phyloP scores from a whole-genome alignment of 2,888 invertebrate species.

The Drosophila affinis region DNA sequence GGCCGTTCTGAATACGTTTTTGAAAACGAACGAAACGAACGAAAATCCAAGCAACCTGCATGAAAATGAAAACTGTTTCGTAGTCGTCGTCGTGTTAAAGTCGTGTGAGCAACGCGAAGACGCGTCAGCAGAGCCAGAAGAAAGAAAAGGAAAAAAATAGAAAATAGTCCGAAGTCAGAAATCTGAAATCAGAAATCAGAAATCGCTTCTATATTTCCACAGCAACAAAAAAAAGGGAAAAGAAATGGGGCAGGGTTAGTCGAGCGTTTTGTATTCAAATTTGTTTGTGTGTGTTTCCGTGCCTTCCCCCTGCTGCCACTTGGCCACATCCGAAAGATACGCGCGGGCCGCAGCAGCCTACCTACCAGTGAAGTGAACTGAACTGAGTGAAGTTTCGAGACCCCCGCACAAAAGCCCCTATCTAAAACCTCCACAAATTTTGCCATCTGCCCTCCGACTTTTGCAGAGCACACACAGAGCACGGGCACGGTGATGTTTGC shows the following conservation, averaged over 20 bases:
- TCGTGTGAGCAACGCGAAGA: conserved; percentile 81
- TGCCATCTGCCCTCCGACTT: conserved; percentile 21
- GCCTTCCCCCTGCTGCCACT: conserved; percentile 7
- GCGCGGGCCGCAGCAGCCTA: too few species aligned
- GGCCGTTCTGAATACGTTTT: conserved; percentile 32
- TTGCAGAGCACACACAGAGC: conserved; percentile 65
- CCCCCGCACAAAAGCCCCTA: not conserved
- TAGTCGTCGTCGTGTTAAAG: conserved; percentile 79
- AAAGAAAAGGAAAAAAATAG: conserved; percentile 46
- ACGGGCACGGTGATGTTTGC: conserved; percentile 87
- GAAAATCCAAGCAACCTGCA: conserved; percentile 59
- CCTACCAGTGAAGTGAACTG: conserved; percentile 23
- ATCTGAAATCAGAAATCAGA: conserved; percentile 14
- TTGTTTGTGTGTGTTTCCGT: conserved; percentile 27
- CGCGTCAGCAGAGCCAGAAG: conserved; percentile 54
- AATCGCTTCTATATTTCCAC: conserved; percentile 62
- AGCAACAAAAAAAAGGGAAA: conserved; percentile 10
- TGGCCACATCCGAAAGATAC: not conserved
- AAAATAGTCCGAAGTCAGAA: conserved; percentile 46
- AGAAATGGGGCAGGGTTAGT: conserved; percentile 84
- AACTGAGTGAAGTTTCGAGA: conserved; percentile 9
- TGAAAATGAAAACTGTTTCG: conserved; percentile 60
- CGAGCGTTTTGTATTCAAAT: conserved; percentile 51
- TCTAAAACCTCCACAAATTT: not conserved
- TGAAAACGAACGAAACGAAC: conserved; percentile 51